Percentiles rank a stretch among this genome's conserved stretches.
These are phyloP conservation scores for Lamprotornis superbus DNA, from an alignment of 2,113 vertebrate genomes.

Conservation along the genomic window DNA sequence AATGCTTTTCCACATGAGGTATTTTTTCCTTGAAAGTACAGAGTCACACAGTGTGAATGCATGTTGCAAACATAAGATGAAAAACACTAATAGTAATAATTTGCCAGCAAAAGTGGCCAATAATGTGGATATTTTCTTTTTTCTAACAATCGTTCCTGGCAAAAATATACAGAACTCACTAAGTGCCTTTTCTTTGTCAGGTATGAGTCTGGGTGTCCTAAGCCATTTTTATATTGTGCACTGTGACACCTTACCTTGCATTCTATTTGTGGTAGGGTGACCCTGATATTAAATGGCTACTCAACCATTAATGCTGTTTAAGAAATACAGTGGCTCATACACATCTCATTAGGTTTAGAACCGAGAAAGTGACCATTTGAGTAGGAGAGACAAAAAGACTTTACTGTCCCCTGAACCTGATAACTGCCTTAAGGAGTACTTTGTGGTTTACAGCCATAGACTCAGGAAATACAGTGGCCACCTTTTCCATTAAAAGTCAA, in stretches of 20 bases:
- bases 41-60: background rate
- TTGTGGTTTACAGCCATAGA: background rate
- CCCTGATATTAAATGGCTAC: background rate
- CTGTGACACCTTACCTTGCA: background rate
- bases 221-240: background rate
- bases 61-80: background rate
- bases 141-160: background rate
- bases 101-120: background rate
- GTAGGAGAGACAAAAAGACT: background rate
- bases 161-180: background rate
- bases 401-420: background rate
- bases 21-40: background rate
- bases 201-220: background rate
- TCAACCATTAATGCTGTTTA: background rate
- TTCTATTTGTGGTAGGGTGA: background rate
- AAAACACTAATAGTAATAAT: background rate
- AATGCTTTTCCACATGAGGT: background rate
- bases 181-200: background rate
- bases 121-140: background rate
- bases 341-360: background rate
- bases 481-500: background rate
- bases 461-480: background rate
- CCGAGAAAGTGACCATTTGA: background rate
- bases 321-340: background rate
- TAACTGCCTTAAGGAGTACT: background rate